Evolutionary conservation across 2,113 vertebrate genomes (phyloP).

Genomic region (Probosciger aterrimus): DNA sequence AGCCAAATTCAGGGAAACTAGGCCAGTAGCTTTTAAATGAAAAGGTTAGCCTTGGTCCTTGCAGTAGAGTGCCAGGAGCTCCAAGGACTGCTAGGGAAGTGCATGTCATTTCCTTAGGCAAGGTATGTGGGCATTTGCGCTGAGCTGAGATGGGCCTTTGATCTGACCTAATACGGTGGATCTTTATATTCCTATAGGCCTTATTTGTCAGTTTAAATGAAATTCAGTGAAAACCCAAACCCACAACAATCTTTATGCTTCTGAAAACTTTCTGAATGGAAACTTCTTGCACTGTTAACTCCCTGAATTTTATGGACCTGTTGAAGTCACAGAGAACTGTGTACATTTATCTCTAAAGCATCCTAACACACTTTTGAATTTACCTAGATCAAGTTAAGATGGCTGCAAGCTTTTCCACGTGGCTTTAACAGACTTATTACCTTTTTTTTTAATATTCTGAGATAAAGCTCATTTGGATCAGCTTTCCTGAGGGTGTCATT

Average conservation of each 20-base stretch:
- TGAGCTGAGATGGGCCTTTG: background rate
- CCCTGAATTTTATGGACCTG: background rate
- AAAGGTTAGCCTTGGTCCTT: background rate
- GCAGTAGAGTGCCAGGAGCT: background rate
- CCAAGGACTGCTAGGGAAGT: background rate
- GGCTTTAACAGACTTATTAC: background rate
- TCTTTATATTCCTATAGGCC: background rate
- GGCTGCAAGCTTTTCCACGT: background rate
- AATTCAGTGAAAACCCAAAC: background rate
- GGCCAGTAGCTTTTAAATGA: background rate
- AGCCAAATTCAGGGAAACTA: background rate
- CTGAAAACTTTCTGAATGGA: background rate
- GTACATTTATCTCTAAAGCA: background rate
- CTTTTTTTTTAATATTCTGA: background rate
- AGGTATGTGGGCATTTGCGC: accelerated
- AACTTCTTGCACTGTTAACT: background rate
- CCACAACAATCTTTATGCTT: background rate
- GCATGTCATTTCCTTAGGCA: background rate
- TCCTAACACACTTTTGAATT: background rate
- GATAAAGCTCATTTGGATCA: background rate
- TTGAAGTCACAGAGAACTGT: background rate
- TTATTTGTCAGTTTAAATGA: background rate
- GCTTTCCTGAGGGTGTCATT: background rate
- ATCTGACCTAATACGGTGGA: background rate
- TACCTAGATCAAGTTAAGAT: background rate